Percentiles rank a stretch among this genome's conserved stretches.
Evolutionary conservation across 2,888 invertebrate genomes (phyloP).

Genomic region (Tinea semifulvella): DNA sequence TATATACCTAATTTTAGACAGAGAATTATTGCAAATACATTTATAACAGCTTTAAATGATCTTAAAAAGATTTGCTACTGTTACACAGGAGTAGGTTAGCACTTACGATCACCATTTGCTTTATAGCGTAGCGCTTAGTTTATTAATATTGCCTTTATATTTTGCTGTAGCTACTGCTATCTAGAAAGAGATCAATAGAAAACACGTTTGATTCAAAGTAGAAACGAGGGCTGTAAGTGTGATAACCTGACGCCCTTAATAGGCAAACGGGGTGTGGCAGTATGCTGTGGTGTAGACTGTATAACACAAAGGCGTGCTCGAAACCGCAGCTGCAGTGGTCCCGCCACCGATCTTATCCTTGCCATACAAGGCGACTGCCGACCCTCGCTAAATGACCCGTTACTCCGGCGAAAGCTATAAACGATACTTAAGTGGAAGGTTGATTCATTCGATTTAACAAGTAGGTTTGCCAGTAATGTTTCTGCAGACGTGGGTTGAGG

Average conservation of each 20-base stretch:
- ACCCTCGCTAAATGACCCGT: constrained; percentile 12
- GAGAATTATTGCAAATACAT: too few relatives aligned
- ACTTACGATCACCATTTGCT: constrained; percentile 3
- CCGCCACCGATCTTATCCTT: constrained; percentile 7
- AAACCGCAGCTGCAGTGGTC: constrained; percentile 1
- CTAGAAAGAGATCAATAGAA: not conserved
- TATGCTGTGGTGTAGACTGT: not conserved
- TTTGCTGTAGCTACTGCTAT: not conserved
- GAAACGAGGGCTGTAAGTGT: not conserved
- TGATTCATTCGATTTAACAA: constrained; percentile 14
- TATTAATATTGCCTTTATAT: constrained; percentile 2
- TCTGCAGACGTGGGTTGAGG: constrained; percentile 7
- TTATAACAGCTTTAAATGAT: too few relatives aligned
- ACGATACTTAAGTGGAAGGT: constrained; percentile 13
- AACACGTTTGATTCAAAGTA: not conserved
- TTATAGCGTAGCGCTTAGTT: too few relatives aligned
- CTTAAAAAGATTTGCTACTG: constrained; percentile 1
- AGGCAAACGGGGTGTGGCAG: constrained; percentile 1
- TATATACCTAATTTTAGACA: too few relatives aligned
- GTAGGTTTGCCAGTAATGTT: constrained; percentile 12
- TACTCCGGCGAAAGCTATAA: constrained; percentile 14
- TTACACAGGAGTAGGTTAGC: not conserved
- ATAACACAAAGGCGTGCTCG: constrained; percentile 8
- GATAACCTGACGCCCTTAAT: constrained; percentile 8
- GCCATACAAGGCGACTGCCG: not conserved